A percentile compares a stretch with the other conserved stretches of the same genome.
Conservation (phyloP, 2,888 invertebrate genomes). For the Cantharis nigra region DNA sequence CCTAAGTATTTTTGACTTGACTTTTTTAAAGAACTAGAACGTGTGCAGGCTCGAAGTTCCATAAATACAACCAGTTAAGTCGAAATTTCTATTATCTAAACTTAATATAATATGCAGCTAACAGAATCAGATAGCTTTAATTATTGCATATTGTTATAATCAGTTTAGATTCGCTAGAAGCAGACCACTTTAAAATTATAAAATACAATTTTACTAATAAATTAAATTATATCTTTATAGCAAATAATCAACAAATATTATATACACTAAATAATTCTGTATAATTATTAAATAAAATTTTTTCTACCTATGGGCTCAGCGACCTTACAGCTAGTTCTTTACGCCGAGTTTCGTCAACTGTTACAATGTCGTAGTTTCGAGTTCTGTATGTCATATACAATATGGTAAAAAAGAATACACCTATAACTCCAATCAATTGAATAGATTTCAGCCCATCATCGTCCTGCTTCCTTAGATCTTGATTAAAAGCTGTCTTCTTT, state of each 20-base stretch:
- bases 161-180: not conserved
- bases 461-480: constrained; percentile 14
- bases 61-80: too few species aligned
- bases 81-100: too few species aligned
- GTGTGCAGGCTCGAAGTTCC: too few species aligned
- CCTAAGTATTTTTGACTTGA: too few species aligned
- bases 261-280: not conserved
- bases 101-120: too few species aligned
- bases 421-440: not conserved
- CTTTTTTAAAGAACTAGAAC: too few species aligned
- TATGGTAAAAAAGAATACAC: not conserved
- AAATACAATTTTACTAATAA: not conserved
- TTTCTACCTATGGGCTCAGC: not conserved
- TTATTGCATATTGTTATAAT: not conserved
- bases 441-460: constrained; percentile 23
- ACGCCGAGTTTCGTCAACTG: not conserved
- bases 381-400: not conserved
- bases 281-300: not conserved
- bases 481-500: constrained; percentile 10
- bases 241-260: not conserved
- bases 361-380: not conserved
- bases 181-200: not conserved
- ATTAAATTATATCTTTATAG: not conserved
- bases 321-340: not conserved
- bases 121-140: too few species aligned